Conservation (phyloP, 2,113 vertebrate species). For the Oriolus oriolus region DNA sequence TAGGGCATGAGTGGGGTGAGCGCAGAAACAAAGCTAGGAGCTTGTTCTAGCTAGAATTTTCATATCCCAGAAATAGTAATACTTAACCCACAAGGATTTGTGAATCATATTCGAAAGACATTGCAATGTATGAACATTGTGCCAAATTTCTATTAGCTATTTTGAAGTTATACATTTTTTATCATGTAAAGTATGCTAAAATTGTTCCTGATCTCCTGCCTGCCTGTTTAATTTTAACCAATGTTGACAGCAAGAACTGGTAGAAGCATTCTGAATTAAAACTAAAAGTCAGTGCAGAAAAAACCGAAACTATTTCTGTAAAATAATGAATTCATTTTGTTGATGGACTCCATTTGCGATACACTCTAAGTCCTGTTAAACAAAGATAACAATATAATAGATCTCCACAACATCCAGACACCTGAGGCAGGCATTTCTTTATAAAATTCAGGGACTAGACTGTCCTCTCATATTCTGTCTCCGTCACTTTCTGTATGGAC, state of each 20-base stretch:
- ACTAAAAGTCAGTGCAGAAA: not conserved
- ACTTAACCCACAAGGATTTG: not conserved
- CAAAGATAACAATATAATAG: not conserved
- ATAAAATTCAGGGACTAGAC: not conserved
- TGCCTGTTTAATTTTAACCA: constrained; percentile 5
- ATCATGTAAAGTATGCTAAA: not conserved
- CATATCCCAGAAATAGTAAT: not conserved
- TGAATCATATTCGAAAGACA: not conserved
- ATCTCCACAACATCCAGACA: not conserved
- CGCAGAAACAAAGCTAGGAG: not conserved
- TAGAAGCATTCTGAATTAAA: not conserved
- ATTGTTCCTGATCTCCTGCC: not conserved
- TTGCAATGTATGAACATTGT: not conserved
- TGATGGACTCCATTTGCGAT: not conserved
- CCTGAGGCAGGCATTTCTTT: not conserved
- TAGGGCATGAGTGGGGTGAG: not conserved
- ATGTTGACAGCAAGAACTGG: not conserved
- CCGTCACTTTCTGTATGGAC: not conserved
- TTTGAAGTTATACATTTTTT: constrained; percentile 11
- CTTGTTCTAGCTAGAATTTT: not conserved
- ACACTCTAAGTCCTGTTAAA: not conserved
- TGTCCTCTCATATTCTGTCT: not conserved
- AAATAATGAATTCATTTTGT: not conserved
- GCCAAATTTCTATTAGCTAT: constrained; percentile 2
- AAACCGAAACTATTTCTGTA: not conserved